phyloP scores from a whole-genome alignment of 2,113 vertebrate genomes.

The Gallinago paraguaiae region DNA sequence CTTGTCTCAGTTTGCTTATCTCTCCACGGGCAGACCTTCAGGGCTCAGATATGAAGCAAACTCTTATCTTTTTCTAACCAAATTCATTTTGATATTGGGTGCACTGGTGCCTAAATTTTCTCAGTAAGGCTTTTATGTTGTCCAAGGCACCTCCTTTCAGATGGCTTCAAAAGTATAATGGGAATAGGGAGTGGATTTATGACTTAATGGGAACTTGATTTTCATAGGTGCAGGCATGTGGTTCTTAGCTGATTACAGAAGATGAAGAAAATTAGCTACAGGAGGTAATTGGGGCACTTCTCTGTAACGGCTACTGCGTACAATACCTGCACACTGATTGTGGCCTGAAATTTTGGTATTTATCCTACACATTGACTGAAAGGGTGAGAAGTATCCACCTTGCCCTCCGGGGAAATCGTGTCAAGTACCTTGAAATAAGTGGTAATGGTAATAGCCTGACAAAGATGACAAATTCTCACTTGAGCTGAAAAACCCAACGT shows the following conservation, averaged over 20 bases:
- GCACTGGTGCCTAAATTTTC: neutral
- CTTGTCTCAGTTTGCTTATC: neutral
- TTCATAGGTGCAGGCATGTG: neutral
- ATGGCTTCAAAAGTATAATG: neutral
- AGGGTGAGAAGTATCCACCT: neutral
- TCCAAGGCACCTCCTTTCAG: neutral
- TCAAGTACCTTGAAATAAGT: neutral
- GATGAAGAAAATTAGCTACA: neutral
- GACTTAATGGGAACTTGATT: neutral
- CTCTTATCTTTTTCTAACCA: slow-evolving; percentile 4
- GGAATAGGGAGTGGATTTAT: neutral
- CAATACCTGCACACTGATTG: neutral
- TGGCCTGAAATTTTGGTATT: neutral
- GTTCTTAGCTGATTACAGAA: neutral
- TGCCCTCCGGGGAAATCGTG: neutral
- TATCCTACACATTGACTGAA: neutral
- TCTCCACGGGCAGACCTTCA: neutral
- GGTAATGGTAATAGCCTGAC: neutral
- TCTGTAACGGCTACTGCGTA: neutral
- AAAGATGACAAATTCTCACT: neutral
- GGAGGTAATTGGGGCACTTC: neutral
- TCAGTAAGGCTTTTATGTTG: neutral
- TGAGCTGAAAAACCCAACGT: neutral
- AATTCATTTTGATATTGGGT: neutral
- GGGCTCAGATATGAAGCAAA: neutral